phyloP scores from a whole-genome alignment of 2,888 invertebrate species.

The Aphodius granarius region DNA sequence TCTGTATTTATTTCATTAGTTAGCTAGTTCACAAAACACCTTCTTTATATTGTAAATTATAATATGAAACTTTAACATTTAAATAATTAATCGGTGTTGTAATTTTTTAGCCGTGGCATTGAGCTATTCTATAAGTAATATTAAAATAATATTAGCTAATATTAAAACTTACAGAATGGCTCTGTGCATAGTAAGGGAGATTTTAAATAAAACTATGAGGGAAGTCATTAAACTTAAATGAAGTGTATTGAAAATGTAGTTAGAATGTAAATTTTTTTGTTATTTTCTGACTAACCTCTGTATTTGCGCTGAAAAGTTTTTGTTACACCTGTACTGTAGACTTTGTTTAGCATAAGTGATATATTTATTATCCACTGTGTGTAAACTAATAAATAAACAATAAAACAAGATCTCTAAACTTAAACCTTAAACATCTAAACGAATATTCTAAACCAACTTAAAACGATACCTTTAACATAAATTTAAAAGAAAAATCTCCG shows the following conservation, averaged over 20 bases:
- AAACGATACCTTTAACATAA: not conserved
- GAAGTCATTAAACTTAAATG: not conserved
- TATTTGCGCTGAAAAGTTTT: not conserved
- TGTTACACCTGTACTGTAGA: not conserved
- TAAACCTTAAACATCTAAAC: not conserved
- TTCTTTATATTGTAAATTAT: not conserved
- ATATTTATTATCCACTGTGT: not conserved
- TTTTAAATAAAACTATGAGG: not conserved
- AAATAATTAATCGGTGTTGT: not conserved
- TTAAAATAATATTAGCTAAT: not conserved
- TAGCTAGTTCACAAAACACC: not conserved
- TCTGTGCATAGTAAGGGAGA: constrained; percentile 21
- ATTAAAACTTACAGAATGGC: constrained; percentile 34
- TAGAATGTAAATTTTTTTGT: not conserved
- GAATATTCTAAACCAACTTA: not conserved
- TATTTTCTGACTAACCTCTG: not conserved
- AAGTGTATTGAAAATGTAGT: too few relatives aligned
- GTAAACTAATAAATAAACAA: not conserved
- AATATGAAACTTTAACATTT: not conserved
- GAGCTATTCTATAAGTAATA: constrained; percentile 38
- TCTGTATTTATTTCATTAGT: not conserved
- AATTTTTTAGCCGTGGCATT: not conserved
- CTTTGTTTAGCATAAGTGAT: not conserved
- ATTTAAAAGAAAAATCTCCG: not conserved
- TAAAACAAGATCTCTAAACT: not conserved